Conservation (phyloP, 1,140 invertebrate species). For the Penaeus indicus region DNA sequence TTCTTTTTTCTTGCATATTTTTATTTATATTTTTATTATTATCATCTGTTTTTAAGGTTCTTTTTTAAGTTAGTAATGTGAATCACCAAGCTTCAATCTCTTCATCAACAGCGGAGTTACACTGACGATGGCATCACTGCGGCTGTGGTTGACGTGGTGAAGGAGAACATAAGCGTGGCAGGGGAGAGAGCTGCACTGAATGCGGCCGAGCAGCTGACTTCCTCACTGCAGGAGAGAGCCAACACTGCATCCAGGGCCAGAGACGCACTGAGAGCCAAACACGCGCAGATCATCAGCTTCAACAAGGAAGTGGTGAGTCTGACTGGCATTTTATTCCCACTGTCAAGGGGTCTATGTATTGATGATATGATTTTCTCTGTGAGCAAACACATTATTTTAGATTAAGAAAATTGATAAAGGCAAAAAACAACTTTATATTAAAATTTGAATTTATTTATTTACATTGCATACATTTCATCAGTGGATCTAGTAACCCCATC, state of each 20-base stretch:
- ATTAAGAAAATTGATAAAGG: no score
- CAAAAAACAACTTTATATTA: no score
- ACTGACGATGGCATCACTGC: slow-evolving; percentile 31
- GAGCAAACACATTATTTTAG: no score
- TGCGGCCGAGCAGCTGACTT: background rate
- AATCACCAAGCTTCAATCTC: background rate
- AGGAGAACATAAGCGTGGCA: slow-evolving; percentile 8
- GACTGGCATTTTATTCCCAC: background rate
- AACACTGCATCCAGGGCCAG: slow-evolving; percentile 17
- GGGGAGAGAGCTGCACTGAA: slow-evolving; percentile 37
- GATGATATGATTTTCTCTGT: no score
- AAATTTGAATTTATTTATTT: no score
- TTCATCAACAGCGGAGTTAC: slow-evolving; percentile 26
- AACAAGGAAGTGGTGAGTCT: slow-evolving; percentile 48
- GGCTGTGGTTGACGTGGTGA: slow-evolving; percentile 18
- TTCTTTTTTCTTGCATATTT: no score
- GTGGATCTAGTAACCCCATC: no score
- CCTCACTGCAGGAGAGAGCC: slow-evolving; percentile 38
- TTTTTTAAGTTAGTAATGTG: no score
- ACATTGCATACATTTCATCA: no score
- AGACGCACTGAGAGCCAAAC: slow-evolving; percentile 30
- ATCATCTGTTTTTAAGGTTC: no score
- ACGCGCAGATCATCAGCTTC: slow-evolving; percentile 35
- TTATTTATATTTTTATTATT: no score
- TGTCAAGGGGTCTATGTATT: no score